Base-by-base conservation (phyloP, 2,797 vertebrate genomes). In the Danionella dracula region DNA sequence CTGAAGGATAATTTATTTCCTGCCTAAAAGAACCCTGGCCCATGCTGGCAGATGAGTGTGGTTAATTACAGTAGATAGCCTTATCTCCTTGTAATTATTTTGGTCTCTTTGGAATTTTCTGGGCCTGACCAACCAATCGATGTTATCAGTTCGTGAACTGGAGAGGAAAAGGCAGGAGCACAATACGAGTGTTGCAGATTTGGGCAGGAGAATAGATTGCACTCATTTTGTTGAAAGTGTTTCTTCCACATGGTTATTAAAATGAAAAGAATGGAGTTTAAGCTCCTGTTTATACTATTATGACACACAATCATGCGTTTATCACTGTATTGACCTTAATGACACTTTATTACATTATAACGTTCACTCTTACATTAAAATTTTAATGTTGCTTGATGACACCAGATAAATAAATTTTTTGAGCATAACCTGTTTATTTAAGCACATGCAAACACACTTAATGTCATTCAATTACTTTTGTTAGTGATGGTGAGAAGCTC, bases 51-150 rank as follows among this genome's bases (percentile, higher is more conserved):
- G 71, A 49, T 74, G 71, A 87, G 76, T 50, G 81, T 79, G 76
- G 81, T 91, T 93, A 92, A 92, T 93, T 92, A 91, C 86, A 81
- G 85, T 86, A 85, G 89, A 88, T 89, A 81, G 86, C 84, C 88
- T 92, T 90, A 89, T 90, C 88, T 88, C 78, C 79, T 76, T 75
- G 81, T 89, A 87, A 90, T 90, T 88, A 86, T 67, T 68, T 82
- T 84, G 75, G 86, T 80, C 63, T 76, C 58, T 57, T 53, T 55
- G 85, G 85, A 85, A 68, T 83, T 75, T 80, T 70, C 70, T 78
- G 77, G 76, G 79, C 74, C 70, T 42, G 70, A 81, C 70, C 65
- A 55, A 50, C 78, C 41, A 82, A 85, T 83, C 72, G 13, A 38
- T 76, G 71, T 66, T 67, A 84, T 80, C 80, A 79, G 79, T 79